These are phyloP conservation scores for Petroica traversi DNA, from an alignment of 2,113 vertebrate genomes.

Conservation along the genomic window DNA sequence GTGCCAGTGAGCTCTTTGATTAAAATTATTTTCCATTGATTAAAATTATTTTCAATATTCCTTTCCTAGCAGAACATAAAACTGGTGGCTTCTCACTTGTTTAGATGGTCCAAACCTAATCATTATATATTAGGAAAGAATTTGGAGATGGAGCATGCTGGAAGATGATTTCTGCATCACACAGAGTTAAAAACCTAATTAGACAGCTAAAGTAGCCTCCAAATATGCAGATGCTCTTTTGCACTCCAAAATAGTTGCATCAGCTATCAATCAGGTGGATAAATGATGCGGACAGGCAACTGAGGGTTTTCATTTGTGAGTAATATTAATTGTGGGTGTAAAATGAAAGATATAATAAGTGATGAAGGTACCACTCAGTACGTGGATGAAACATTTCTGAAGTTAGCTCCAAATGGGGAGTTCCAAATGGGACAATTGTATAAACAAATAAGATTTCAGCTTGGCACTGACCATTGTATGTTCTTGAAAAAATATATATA, in stretches of 20 bases:
- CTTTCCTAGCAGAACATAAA: not conserved
- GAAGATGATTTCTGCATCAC: not conserved
- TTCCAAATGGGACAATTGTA: not conserved
- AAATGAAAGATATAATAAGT: constrained; percentile 34
- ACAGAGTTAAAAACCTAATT: not conserved
- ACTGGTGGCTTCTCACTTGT: not conserved
- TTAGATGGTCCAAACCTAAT: not conserved
- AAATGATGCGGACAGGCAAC: constrained; percentile 5
- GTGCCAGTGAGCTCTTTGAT: not conserved
- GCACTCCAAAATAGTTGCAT: not conserved
- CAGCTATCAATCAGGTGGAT: constrained; percentile 25
- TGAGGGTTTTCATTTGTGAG: constrained; percentile 12
- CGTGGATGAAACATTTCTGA: not conserved
- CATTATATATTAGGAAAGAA: not conserved
- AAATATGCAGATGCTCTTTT: not conserved
- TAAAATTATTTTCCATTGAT: not conserved
- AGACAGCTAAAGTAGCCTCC: not conserved
- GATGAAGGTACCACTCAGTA: constrained; percentile 33
- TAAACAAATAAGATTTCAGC: not conserved
- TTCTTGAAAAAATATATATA: not conserved
- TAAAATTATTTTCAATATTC: not conserved
- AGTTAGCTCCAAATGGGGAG: not conserved
- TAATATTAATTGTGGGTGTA: constrained; percentile 50
- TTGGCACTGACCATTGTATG: not conserved
- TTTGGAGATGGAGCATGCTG: not conserved